Base-by-base conservation (phyloP, 1,140 invertebrate genomes). In the Phthorimaea operculella region DNA sequence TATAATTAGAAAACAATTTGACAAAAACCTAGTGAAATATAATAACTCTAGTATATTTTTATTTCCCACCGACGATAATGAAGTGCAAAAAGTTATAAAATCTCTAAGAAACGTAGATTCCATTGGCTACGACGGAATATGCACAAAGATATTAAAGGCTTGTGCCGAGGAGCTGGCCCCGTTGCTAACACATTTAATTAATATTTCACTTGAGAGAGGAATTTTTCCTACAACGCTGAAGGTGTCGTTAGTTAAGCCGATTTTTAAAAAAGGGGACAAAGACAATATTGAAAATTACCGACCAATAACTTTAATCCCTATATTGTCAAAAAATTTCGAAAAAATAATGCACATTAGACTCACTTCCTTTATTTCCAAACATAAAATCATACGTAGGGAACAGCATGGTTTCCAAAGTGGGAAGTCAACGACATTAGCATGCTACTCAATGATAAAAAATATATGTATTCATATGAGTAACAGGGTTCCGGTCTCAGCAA, bases 41-140 rank as follows among this genome's bases (percentile, higher is more conserved):
- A 39, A 39, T 39, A 39, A 39, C n/a, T 3, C 36, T 39, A 39
- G 4, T 9, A 4, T 56, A 33, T 56, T 33, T 33, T 56, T 14
- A 33, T n/a, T 34, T 34, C 55, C 15, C 21, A 33, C 33, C 11
- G 17, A 15, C 5, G 14, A 15, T 8, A 9, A 47, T 16, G 45
- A 47, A 47, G 16, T 47, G 4, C 1, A 15, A 16, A 47, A 4
- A 3, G 16, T 15, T 4, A 47, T 47, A 1, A 15, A 15, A 18
- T 47, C 45, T 16, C 16, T 47, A 47, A 47, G 16, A 3, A 47
- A 47, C 9, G 5, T 14, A 4, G 16, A 47, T 15, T 11, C 45
- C 4, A 16, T 4, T 3, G 45, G 45, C 10, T 47, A 6, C 16
- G 45, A 47, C 45, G 45, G 4, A 2, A 4, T 47, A 3, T 6